A percentile compares a stretch with the other conserved stretches of the same genome.
Conservation (phyloP, 2,888 invertebrate genomes). For the Thecocarcelia acutangulata region DNA sequence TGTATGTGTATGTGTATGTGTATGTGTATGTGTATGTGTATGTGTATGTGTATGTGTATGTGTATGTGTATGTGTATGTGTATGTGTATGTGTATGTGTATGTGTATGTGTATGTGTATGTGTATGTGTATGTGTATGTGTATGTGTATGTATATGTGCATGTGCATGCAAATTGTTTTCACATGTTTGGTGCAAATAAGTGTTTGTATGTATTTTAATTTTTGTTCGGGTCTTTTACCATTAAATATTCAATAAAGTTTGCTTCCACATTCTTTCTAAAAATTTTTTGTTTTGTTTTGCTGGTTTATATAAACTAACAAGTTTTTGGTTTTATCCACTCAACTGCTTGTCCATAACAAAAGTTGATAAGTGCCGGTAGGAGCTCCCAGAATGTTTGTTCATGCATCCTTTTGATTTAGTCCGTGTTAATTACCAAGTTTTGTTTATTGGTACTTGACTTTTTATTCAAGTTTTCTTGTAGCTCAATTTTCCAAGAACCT, state of each 20-base stretch:
- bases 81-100: too few species aligned
- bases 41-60: too few species aligned
- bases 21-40: too few species aligned
- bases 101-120: too few species aligned
- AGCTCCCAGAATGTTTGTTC: conserved; percentile 32
- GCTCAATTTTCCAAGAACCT: conserved; percentile 51
- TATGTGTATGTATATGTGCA: too few species aligned
- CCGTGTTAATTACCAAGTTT: conserved; percentile 69
- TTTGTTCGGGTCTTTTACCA: too few species aligned
- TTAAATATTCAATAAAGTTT: conserved; percentile 54
- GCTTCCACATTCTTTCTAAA: conserved; percentile 1
- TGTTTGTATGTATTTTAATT: background rate
- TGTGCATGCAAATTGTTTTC: conserved; percentile 45
- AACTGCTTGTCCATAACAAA: background rate
- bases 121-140: too few species aligned
- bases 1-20: too few species aligned
- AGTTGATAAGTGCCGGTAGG: conserved; percentile 4
- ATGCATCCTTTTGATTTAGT: conserved; percentile 57
- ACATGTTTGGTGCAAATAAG: too few species aligned
- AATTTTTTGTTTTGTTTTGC: background rate
- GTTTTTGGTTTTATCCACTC: conserved; percentile 69
- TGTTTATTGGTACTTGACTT: conserved; percentile 68
- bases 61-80: too few species aligned
- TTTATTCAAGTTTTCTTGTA: conserved; percentile 55
- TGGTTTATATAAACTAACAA: conserved; percentile 54